Percentiles rank a stretch among this genome's conserved stretches.
Conservation (phyloP, 2,888 invertebrate genomes). For the Idaea dimidiata region DNA sequence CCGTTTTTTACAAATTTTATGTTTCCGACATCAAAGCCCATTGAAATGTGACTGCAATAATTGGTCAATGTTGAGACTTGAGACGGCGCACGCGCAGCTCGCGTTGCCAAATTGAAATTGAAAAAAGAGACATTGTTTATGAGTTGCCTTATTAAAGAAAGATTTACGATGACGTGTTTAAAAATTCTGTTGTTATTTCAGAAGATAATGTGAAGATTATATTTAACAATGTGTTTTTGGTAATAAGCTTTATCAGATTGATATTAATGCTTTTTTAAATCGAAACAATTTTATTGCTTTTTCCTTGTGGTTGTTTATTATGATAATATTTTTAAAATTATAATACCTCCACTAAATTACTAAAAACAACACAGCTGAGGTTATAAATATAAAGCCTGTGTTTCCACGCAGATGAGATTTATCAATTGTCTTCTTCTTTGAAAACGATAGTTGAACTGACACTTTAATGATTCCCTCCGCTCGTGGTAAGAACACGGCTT, state of each 20-base stretch:
- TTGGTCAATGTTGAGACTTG: conserved; percentile 52
- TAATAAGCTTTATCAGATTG: neutral
- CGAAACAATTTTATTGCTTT: conserved; percentile 21
- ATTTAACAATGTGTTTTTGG: conserved; percentile 5
- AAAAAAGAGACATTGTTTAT: conserved; percentile 61
- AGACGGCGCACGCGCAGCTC: conserved; percentile 41
- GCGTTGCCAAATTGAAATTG: conserved; percentile 64
- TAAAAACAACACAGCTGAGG: too few relatives aligned
- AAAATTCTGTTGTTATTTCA: conserved; percentile 40
- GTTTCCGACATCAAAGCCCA: conserved; percentile 53
- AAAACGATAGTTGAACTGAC: too few relatives aligned
- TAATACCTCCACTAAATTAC: too few relatives aligned
- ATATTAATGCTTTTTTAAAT: neutral
- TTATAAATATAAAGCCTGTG: too few relatives aligned
- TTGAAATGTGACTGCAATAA: conserved; percentile 50
- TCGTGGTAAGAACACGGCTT: too few relatives aligned
- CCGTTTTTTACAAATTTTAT: conserved; percentile 47
- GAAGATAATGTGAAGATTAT: conserved; percentile 22
- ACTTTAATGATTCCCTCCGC: too few relatives aligned
- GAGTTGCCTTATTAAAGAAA: conserved; percentile 64
- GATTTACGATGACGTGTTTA: conserved; percentile 60
- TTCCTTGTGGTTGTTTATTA: conserved; percentile 17
- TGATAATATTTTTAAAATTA: neutral
- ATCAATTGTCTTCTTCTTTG: too few relatives aligned
- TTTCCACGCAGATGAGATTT: too few relatives aligned